Conservation (phyloP, 1,140 invertebrate species). For the Achroia grisella region DNA sequence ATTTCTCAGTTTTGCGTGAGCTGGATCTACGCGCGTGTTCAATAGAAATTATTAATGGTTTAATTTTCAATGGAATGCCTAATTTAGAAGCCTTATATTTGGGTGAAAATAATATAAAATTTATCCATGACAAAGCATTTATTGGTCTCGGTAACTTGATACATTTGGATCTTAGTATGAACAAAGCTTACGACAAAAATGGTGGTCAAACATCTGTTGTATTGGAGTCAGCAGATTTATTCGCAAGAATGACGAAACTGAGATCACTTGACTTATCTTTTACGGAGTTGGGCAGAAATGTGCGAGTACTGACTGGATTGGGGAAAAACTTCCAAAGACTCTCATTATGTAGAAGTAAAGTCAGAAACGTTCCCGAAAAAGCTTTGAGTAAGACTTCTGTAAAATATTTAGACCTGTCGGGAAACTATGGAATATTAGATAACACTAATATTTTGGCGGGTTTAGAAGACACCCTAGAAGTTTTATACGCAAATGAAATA, state of each 20-base stretch:
- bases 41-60: conserved; percentile 56
- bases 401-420: conserved; percentile 70
- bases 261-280: conserved; percentile 70
- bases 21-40: conserved; percentile 74
- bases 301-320: conserved; percentile 33
- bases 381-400: conserved; percentile 59
- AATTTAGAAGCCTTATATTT: conserved; percentile 65
- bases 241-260: conserved; percentile 46
- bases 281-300: conserved; percentile 39
- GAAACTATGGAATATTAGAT: conserved; percentile 46
- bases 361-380: conserved; percentile 38
- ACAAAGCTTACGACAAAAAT: conserved; percentile 32
- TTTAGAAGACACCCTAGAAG: conserved; percentile 54
- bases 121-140: conserved; percentile 56
- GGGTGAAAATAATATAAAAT: conserved; percentile 68
- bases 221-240: conserved; percentile 21
- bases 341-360: conserved; percentile 68
- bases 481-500: conserved; percentile 63
- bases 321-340: conserved; percentile 53
- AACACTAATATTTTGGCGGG: conserved; percentile 31
- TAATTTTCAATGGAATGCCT: conserved; percentile 60
- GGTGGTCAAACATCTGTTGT: conserved; percentile 36
- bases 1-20: conserved; percentile 52
- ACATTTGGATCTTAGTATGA: conserved; percentile 73
- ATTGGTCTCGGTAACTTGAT: conserved; percentile 40